Evolutionary conservation across 2,888 invertebrate species (phyloP), one percentile per base, ranked within the genome.

Genomic region (Phoronis australis): DNA sequence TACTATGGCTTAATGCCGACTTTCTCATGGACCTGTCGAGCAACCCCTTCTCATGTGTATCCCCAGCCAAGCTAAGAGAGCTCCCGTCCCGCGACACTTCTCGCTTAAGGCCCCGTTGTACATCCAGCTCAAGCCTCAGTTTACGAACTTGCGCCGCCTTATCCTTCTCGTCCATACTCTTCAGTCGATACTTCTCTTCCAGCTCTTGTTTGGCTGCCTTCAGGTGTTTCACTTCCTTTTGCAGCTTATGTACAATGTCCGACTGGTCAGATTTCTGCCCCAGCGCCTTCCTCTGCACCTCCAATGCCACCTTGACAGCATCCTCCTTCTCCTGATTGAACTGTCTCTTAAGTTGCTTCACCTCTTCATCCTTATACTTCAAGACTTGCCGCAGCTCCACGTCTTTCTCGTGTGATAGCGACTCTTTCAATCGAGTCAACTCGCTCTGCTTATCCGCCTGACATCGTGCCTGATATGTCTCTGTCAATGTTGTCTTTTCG

Each of bases 341-440:
- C 35, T 56, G 58, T 9, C 53, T 48, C 35, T 57, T 60, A n/a
- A 65, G 37, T 15, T 62, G 57, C 44, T 54, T 60, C 2, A 68
- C 39, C 42, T 69, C 67, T 31, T 69, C 66, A 22, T 71, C 71
- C 42, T 64, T 67, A 43, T 67, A 64, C 50, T 66, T 66, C 1
- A 69, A 47, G 6, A 71, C 61, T 52, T 66, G 62, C 47, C 67
- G 61, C 9, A 71, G 37, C 50, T 71, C 71, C 31, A 60, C 54
- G 47, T 71, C 71, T 48, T 68, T 68, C 37, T 65, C 64, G 46
- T 64, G 66, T 18, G 54, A 50, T 4, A 69, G 54, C 22, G 51
- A 53, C 31, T 68, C 69, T 47, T 62, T 64, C 25, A 65, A 37
- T 39, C 56, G 58, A 39, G 56, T 57, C 26, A 66, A 52, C 49